Evolutionary conservation across 2,888 invertebrate species (phyloP), one percentile per base, ranked within the genome.

Genomic region (Noctuana brunneofusca): DNA sequence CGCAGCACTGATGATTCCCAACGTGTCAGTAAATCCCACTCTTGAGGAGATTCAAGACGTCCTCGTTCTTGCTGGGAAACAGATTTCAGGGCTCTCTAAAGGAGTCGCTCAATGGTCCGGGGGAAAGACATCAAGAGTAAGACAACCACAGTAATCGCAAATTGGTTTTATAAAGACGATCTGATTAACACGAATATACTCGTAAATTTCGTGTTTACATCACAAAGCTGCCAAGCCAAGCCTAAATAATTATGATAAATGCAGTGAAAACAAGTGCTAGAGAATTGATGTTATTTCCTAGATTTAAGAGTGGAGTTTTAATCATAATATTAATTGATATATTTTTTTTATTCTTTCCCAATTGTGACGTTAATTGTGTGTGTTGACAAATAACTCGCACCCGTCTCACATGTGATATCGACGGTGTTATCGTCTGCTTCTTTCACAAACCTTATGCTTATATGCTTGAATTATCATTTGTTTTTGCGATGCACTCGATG

Each of bases 71-170:
- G 96, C 96, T 5, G 97, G 97, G 8, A 96, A 95, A 87, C 94
- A 95, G 69, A 97, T 98, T 68, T 95, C 97, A 0, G 96, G 96
- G 16, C 95, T 98, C 43, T 94, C 97, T 0, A 97, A 97, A 84
- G 97, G 97, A 27, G 97, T 98, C 20, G 96, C 96, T 0, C 97
- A 97, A 78, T 98, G 98, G 98, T 95, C 95, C 4, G 96, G 96
- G 53, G 96, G 95, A 50, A 94, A 93, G 75, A 86, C 86, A 1
- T 79, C 84, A 2, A 80, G 87, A 87, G 89, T 90, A 83, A 64
- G 32, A 49, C 3, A 3, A 6, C 22, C 16, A 9, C 3, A 14
- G 22, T 49, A 46, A 46, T 8, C 9, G 20, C 2, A 35, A n/a
- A n/a, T n/a, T n/a, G n/a, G n/a, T n/a, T n/a, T n/a, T n/a, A n/a